Evolutionary conservation across 2,113 vertebrate species (phyloP).

Genomic region (Pteronura brasiliensis): DNA sequence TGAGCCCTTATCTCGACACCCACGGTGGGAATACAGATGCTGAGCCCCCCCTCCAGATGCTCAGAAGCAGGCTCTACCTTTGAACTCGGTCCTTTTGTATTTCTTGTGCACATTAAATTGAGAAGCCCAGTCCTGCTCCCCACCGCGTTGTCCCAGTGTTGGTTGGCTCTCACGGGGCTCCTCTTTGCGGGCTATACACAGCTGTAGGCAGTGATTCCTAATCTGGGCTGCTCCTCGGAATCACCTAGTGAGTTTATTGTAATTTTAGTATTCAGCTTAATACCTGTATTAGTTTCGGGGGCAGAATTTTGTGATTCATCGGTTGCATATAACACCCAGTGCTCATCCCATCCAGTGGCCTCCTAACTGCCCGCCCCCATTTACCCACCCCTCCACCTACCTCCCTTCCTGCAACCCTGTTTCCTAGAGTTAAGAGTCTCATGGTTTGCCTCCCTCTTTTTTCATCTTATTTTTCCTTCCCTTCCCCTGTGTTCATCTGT

Average conservation of each 20-base stretch:
- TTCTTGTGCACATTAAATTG: fast-evolving
- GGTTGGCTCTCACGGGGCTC: fast-evolving
- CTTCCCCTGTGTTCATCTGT: no score
- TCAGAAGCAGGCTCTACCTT: background rate
- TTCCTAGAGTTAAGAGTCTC: background rate
- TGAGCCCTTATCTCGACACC: fast-evolving
- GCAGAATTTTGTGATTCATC: background rate
- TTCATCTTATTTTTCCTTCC: background rate
- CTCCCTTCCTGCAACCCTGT: background rate
- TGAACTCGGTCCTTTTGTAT: background rate
- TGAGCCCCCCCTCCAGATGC: background rate
- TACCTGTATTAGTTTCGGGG: background rate
- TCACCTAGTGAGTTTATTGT: background rate
- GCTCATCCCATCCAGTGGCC: background rate
- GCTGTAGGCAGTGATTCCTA: background rate
- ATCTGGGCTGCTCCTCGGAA: fast-evolving
- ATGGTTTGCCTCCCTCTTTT: background rate
- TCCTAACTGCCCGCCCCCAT: background rate
- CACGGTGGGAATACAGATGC: background rate
- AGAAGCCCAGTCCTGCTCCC: fast-evolving
- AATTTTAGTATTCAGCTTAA: background rate
- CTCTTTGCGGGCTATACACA: background rate
- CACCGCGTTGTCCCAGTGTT: fast-evolving
- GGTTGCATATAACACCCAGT: background rate
- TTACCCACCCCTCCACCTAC: background rate